These are phyloP conservation scores for Hydrozoanthus tunicans DNA, from an alignment of 64 coral and sea anemone genomes.

Conservation along the genomic window DNA sequence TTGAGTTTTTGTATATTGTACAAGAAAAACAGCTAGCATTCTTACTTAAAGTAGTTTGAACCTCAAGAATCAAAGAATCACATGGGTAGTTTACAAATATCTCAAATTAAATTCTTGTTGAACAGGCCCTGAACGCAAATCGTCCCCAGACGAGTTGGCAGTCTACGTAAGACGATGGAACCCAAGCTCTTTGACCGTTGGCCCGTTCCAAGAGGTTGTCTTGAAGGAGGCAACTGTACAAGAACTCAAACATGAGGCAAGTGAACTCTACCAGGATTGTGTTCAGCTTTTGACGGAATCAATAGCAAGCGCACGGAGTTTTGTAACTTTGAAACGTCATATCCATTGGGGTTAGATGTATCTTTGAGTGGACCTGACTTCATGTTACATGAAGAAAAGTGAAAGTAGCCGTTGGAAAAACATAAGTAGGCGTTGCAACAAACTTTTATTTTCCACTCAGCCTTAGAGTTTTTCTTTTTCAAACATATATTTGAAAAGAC, in stretches of 20 bases:
- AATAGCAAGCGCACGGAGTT: not conserved
- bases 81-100: not conserved
- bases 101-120: not conserved
- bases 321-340: not conserved
- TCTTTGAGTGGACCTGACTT: no score
- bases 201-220: conserved; percentile 77
- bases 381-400: no score
- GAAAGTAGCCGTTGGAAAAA: no score
- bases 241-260: conserved; percentile 77
- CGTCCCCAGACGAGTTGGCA: conserved; percentile 50
- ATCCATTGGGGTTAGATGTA: no score
- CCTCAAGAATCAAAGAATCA: not conserved
- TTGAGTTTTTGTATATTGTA: no score
- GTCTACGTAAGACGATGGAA: conserved; percentile 79
- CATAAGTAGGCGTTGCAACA: no score
- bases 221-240: conserved; percentile 49
- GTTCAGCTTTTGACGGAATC: not conserved
- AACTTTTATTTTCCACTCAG: no score
- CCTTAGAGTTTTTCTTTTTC: no score
- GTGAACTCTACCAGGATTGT: not conserved
- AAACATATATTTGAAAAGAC: no score
- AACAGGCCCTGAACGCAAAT: conserved; percentile 74
- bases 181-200: conserved; percentile 73
- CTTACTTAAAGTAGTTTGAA: not conserved
- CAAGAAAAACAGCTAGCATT: not conserved